Evolutionary conservation across 2,888 invertebrate genomes (phyloP).

Genomic region (Pyrocoelia pectoralis): DNA sequence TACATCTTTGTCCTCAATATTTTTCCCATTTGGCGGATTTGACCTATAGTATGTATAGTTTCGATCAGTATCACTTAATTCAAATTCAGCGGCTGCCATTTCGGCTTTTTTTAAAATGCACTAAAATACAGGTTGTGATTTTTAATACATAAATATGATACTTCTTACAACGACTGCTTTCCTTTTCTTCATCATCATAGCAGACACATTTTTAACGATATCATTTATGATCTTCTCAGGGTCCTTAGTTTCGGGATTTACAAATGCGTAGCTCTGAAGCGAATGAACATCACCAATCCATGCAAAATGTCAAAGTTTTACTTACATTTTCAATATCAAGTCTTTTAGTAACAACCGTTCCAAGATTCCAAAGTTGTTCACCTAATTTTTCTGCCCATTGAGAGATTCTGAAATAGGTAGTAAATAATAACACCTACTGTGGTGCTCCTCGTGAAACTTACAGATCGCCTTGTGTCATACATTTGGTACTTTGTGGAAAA

Average conservation of each 20-base stretch:
- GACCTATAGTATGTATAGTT: slow-evolving; percentile 78
- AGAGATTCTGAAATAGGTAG: slow-evolving; percentile 71
- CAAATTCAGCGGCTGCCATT: slow-evolving; percentile 69
- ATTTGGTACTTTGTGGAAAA: slow-evolving; percentile 8
- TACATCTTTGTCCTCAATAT: slow-evolving; percentile 39
- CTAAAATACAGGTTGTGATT: slow-evolving; percentile 56
- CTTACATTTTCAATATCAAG: slow-evolving; percentile 79
- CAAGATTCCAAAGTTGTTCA: slow-evolving; percentile 80
- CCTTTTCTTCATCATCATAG: slow-evolving; percentile 87
- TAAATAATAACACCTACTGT: not conserved
- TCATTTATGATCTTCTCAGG: slow-evolving; percentile 80
- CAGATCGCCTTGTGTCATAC: slow-evolving; percentile 21
- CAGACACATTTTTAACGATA: slow-evolving; percentile 81
- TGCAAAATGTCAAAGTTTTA: not conserved
- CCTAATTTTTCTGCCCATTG: slow-evolving; percentile 84
- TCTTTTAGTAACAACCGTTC: slow-evolving; percentile 78
- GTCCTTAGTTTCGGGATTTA: slow-evolving; percentile 73
- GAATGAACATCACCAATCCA: slow-evolving; percentile 4
- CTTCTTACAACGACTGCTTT: slow-evolving; percentile 80
- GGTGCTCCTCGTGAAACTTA: slow-evolving; percentile 15
- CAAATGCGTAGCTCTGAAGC: slow-evolving; percentile 21
- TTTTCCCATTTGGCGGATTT: slow-evolving; percentile 59
- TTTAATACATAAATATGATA: not conserved
- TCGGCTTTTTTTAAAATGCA: slow-evolving; percentile 83
- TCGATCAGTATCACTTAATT: slow-evolving; percentile 59